Percentiles rank a stretch among this genome's conserved stretches.
Conservation (phyloP, 2,113 vertebrate genomes). For the Mustelus asterias region DNA sequence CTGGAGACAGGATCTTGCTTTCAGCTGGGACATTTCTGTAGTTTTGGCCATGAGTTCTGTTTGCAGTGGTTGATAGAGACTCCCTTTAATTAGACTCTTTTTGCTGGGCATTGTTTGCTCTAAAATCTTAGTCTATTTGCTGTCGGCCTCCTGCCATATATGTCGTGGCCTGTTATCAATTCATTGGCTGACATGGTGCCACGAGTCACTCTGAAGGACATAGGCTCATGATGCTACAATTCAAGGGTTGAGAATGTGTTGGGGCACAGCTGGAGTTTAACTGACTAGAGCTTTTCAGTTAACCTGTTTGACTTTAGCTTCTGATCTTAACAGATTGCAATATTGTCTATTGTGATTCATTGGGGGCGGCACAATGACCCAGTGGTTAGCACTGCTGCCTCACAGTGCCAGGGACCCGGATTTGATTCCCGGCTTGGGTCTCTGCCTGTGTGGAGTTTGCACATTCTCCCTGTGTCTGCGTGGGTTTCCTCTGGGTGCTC, state of each 20-base stretch:
- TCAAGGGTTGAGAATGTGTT: too few species aligned
- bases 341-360: neutral
- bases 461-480: too few species aligned
- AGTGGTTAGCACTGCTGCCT: too few species aligned
- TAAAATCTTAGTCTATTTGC: neutral
- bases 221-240: neutral
- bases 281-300: neutral
- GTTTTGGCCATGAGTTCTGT: neutral
- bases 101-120: neutral
- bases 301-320: neutral
- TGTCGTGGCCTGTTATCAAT: neutral
- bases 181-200: neutral
- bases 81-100: neutral
- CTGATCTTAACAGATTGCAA: neutral
- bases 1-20: neutral
- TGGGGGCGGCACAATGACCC: too few species aligned
- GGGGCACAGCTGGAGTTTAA: neutral
- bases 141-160: too few species aligned
- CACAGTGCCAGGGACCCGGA: too few species aligned
- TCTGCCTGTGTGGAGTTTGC: too few species aligned
- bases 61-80: neutral
- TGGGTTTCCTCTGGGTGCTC: too few species aligned
- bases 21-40: neutral
- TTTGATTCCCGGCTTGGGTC: too few species aligned
- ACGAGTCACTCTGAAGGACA: neutral